These are phyloP conservation scores for Alcedo atthis DNA, from an alignment of 2,797 vertebrate genomes.

Conservation along the genomic window DNA sequence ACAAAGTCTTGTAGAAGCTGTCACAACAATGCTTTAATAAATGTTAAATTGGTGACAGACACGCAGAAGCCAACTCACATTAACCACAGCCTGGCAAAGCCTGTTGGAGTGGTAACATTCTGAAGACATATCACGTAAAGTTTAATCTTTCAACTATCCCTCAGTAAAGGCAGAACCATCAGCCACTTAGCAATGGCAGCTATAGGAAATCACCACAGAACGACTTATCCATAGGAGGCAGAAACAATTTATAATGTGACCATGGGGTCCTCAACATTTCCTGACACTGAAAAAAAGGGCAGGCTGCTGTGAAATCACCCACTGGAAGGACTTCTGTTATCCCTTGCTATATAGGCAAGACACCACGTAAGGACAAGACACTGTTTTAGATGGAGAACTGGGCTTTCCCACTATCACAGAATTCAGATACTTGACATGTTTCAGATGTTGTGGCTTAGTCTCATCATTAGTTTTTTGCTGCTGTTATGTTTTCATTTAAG, in stretches of 20 bases:
- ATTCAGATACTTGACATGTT: not conserved
- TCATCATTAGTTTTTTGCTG: not conserved
- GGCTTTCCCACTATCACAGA: not conserved
- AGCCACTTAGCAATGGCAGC: not conserved
- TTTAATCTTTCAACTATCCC: not conserved
- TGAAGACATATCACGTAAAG: not conserved
- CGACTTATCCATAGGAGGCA: fast-evolving
- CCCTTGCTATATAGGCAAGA: not conserved
- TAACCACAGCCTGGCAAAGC: not conserved
- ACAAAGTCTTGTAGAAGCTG: not conserved
- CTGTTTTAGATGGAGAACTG: not conserved
- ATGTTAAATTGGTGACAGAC: constrained; percentile 37
- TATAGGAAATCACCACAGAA: not conserved
- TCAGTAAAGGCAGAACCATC: not conserved
- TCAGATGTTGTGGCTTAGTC: not conserved
- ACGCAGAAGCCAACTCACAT: not conserved
- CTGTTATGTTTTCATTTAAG: not conserved
- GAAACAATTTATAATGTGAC: not conserved
- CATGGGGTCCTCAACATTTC: not conserved
- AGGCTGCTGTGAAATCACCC: not conserved
- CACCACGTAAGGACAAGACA: not conserved
- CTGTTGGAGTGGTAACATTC: not conserved
- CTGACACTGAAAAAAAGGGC: not conserved
- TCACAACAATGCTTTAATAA: constrained; percentile 36
- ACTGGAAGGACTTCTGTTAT: not conserved